phyloP scores from a whole-genome alignment of 2,888 invertebrate species.

The Eilema caniola region DNA sequence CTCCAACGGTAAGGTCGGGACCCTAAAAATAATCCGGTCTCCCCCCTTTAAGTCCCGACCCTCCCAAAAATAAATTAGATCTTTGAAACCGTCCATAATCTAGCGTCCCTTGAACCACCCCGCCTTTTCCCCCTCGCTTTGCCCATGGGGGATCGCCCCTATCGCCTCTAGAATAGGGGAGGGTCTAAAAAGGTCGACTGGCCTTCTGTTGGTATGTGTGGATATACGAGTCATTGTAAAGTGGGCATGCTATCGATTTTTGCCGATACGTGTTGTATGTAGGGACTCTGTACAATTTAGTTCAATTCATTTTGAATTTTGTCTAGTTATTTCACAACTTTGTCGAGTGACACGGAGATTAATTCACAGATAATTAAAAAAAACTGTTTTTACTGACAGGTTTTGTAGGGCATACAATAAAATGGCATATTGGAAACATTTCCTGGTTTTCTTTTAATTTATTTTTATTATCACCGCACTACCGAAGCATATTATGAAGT shows the following conservation, averaged over 20 bases:
- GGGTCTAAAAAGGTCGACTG: slow-evolving; percentile 71
- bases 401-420: neutral
- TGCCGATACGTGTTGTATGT: slow-evolving; percentile 21
- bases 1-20: slow-evolving; percentile 44
- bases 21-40: slow-evolving; percentile 53
- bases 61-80: slow-evolving; percentile 77
- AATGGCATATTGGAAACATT: neutral
- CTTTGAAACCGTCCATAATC: slow-evolving; percentile 66
- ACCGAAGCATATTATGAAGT: too few species aligned
- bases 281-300: neutral
- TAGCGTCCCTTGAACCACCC: slow-evolving; percentile 61
- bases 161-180: slow-evolving; percentile 66
- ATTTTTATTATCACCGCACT: too few species aligned
- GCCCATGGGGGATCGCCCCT: slow-evolving; percentile 73
- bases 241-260: slow-evolving; percentile 54
- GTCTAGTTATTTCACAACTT: neutral
- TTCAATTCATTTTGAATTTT: neutral
- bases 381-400: too few species aligned
- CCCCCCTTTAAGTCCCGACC: slow-evolving; percentile 57
- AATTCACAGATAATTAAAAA: neutral
- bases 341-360: neutral
- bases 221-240: slow-evolving; percentile 51
- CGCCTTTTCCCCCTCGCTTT: slow-evolving; percentile 62
- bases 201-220: slow-evolving; percentile 51
- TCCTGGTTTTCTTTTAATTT: too few species aligned